Base-by-base conservation (phyloP, 2,888 invertebrate species). In the Drosophila yooni region DNA sequence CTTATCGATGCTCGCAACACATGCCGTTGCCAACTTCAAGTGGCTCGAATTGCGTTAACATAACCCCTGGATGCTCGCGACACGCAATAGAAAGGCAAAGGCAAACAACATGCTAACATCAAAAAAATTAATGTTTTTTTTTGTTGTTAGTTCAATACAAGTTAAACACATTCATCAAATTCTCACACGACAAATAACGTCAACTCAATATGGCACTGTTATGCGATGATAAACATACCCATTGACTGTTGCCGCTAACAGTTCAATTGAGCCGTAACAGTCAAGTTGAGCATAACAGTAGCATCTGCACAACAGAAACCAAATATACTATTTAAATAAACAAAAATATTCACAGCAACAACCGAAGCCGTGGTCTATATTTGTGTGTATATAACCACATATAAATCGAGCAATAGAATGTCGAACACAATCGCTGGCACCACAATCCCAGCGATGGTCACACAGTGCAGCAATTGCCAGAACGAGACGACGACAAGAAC, bases 161-260 rank as follows among this genome's bases (percentile, higher is more conserved):
- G 8, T 38, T 15, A 3, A 29, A n/a, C 18, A 36, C 11, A 25
- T 6, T 4, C 7, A 25, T 46, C 13, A 46, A 25, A 29, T n/a
- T 31, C 10, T 36, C 27, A 27, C 3, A 29, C 5, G 3, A 1
- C 13, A 25, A 50, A 13, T 34, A 7, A 5, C 13, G 11, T 53
- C 34, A 31, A 64, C 77, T 79, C 79, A 50, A 51, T 46, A 48
- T 61, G 74, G 58, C 60, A 70, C 65, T 61, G 70, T 58, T 66
- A 57, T 21, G 13, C 25, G 8, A 46, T 46, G 8, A 6, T 56
- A n/a, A 13, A 15, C n/a, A 38, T 25, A 3, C n/a, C 5, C n/a
- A 38, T 10, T 18, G 36, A 25, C 25, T 51, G 67, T 25, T 61
- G 31, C 18, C 15, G 1, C n/a, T 56, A 66, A 65, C 65, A 78